Evolutionary conservation across 64 coral and sea anemone genomes (phyloP).

Genomic region (Acropora yongei): DNA sequence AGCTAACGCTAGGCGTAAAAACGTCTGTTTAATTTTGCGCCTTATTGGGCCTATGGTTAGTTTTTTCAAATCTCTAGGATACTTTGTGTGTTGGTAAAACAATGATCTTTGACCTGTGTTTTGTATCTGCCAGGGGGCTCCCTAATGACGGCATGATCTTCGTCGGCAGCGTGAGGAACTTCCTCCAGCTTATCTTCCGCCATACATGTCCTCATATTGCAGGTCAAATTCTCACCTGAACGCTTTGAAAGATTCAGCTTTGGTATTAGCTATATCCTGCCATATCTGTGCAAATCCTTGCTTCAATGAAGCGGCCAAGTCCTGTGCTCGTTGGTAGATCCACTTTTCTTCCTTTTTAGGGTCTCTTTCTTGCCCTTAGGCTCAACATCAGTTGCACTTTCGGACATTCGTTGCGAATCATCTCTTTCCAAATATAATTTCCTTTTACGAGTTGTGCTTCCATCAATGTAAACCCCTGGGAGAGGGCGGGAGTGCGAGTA

Average conservation of each 20-base stretch:
- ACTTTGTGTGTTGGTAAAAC: too few relatives aligned
- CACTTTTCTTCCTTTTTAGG: slow-evolving; percentile 10
- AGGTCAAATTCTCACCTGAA: too few relatives aligned
- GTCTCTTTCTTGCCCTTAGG: slow-evolving; percentile 36
- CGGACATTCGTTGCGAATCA: slow-evolving; percentile 55
- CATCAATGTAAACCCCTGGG: background rate
- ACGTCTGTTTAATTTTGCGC: too few relatives aligned
- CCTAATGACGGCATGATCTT: background rate
- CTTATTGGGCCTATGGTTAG: too few relatives aligned
- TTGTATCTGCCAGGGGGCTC: slow-evolving; percentile 34
- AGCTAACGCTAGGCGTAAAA: too few relatives aligned
- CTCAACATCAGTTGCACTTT: slow-evolving; percentile 9
- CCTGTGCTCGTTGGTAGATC: background rate
- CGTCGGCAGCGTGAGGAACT: background rate
- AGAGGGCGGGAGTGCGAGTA: too few relatives aligned
- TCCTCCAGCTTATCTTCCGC: background rate
- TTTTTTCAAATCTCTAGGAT: too few relatives aligned
- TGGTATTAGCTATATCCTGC: too few relatives aligned
- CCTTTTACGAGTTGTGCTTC: background rate
- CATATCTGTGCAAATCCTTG: too few relatives aligned
- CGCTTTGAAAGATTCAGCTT: too few relatives aligned
- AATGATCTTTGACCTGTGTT: background rate
- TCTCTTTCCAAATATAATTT: background rate
- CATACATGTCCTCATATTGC: too few relatives aligned
- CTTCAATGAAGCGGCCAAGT: too few relatives aligned